A percentile compares a stretch with the other conserved stretches of the same genome.
These are phyloP conservation scores for Phymastichus coffea DNA, from an alignment of 1,140 invertebrate species.

Conservation along the genomic window DNA sequence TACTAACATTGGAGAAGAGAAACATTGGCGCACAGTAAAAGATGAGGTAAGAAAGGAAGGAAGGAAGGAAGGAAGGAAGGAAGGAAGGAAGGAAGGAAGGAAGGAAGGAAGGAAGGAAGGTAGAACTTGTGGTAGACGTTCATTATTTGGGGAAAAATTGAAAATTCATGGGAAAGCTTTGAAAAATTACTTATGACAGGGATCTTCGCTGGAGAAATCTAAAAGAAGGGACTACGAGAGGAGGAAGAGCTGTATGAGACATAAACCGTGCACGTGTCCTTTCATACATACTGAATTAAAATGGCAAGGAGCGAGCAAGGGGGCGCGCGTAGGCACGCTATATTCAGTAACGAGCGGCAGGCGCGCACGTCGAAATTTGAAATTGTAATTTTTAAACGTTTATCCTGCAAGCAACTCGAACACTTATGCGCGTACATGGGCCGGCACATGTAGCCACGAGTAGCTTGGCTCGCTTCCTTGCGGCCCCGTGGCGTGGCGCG, in stretches of 20 bases:
- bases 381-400: conserved; percentile 47
- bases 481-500: too few relatives aligned
- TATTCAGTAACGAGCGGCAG: too few relatives aligned
- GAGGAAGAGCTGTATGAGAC: not conserved
- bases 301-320: conserved; percentile 1
- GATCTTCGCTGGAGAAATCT: too few relatives aligned
- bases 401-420: not conserved
- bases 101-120: not conserved
- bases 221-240: not conserved
- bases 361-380: conserved; percentile 36
- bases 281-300: conserved; percentile 19
- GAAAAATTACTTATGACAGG: conserved; percentile 9
- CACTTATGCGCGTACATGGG: not conserved
- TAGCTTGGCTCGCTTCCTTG: too few relatives aligned
- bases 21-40: too few relatives aligned
- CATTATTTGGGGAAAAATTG: not conserved
- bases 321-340: not conserved
- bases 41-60: too few relatives aligned
- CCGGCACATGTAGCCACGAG: not conserved
- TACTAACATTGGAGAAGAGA: too few relatives aligned
- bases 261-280: conserved; percentile 13
- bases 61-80: too few relatives aligned
- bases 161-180: conserved; percentile 1
- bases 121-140: not conserved
- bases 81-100: not conserved